Evolutionary conservation across 2,888 invertebrate species (phyloP), one percentile per base, ranked within the genome.

Genomic region (Pomacea canaliculata): DNA sequence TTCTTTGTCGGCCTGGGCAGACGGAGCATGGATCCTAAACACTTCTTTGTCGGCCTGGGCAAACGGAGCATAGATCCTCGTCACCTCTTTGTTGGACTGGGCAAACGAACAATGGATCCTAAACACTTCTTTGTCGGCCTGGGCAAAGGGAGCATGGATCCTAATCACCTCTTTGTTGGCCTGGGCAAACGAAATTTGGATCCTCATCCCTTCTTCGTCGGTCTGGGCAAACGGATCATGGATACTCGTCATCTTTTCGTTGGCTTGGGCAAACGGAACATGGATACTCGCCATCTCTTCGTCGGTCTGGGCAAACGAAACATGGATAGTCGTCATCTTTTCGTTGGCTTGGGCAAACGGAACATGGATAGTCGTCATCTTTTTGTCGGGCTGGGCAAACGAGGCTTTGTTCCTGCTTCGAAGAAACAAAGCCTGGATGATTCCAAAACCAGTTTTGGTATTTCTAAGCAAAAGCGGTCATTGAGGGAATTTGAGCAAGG

Each of bases 331-430:
- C 46, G 9, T 0, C 37, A 23, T 27, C 63, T 71, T 49, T 27
- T 37, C 49, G 62, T 71, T 18, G 71, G 71, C 3, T 18, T 71
- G n/a, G 71, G 71, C 46, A 71, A 71, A 71, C 46, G 71, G 19
- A 46, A 49, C 46, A 65, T 37, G 13, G 71, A 71, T 49, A 7
- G 12, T 19, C 19, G 7, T 12, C 60, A 49, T 51, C 63, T 71
- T 49, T 60, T 16, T 49, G n/a, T 71, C 48, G 51, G 65, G 10
- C 71, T 63, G 27, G 73, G 67, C 23, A 73, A 73, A 46, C 23
- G 68, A 48, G 51, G 51, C 51, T 56, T 56, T 13, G 51, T 56
- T 56, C 8, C 51, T 56, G 51, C 51, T 56, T 8, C 16, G 51
- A 16, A 10, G 2, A 56, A 56, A 56, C 51, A 56, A 56, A 56